Conservation (phyloP, 1,140 invertebrate genomes). For the Paraescarpia echinospica region DNA sequence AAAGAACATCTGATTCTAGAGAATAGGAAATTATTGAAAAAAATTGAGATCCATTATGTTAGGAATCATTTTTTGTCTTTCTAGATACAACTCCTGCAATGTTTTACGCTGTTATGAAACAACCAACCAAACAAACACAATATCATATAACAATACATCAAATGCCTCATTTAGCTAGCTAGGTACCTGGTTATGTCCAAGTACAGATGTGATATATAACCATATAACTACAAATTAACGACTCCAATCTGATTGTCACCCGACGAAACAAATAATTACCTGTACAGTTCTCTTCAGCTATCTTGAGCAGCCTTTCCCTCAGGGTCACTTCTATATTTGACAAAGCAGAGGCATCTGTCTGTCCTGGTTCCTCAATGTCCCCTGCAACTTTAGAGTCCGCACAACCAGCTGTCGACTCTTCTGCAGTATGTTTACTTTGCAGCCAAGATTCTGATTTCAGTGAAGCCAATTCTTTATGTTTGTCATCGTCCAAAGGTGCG, state of each 20-base stretch:
- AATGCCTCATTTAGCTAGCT: too few relatives aligned
- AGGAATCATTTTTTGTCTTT: too few relatives aligned
- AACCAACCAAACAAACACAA: too few relatives aligned
- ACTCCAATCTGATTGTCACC: not conserved
- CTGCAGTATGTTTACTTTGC: not conserved
- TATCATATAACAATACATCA: too few relatives aligned
- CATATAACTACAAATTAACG: not conserved
- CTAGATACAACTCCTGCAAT: too few relatives aligned
- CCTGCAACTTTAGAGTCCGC: not conserved
- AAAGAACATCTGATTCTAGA: too few relatives aligned
- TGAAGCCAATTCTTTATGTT: not conserved
- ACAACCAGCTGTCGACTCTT: not conserved
- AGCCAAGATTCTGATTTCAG: not conserved
- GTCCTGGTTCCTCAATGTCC: not conserved
- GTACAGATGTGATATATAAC: too few relatives aligned
- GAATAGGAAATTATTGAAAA: too few relatives aligned
- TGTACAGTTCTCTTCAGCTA: not conserved
- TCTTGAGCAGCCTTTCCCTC: not conserved
- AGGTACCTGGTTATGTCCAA: too few relatives aligned
- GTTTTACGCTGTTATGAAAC: too few relatives aligned
- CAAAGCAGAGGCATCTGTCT: not conserved
- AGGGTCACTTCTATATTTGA: not conserved
- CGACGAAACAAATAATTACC: not conserved
- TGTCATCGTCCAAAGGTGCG: not conserved
- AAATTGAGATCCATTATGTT: too few relatives aligned